Conservation (phyloP, 2,888 invertebrate species). For the Acrobasis repandana region DNA sequence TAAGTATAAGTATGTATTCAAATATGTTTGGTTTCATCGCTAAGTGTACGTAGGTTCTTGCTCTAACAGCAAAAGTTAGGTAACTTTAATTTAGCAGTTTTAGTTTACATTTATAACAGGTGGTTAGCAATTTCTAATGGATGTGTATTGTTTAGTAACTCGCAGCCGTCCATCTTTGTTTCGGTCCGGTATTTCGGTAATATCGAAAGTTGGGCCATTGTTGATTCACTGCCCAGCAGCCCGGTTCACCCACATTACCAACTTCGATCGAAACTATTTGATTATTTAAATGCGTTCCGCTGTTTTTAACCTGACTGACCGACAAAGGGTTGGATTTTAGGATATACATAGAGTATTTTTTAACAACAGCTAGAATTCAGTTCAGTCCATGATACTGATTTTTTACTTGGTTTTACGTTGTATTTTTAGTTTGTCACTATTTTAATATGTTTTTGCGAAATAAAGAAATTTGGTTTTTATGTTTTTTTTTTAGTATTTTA, state of each 20-base stretch:
- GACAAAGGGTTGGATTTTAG: no score
- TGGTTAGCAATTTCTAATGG: slow-evolving; percentile 39
- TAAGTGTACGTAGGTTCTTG: no score
- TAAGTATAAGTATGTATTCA: no score
- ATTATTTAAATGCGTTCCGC: slow-evolving; percentile 17
- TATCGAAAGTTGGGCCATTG: slow-evolving; percentile 39
- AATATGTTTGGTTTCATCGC: no score
- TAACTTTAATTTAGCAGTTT: neutral
- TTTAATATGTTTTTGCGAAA: no score
- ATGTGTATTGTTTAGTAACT: slow-evolving; percentile 38
- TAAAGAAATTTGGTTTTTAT: no score
- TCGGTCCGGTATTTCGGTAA: slow-evolving; percentile 37
- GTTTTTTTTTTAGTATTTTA: no score
- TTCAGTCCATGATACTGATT: no score
- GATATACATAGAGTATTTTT: no score
- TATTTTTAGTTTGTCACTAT: no score
- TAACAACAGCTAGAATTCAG: no score
- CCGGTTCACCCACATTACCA: slow-evolving; percentile 12
- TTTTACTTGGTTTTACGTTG: no score
- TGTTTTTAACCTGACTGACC: neutral
- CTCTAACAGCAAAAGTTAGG: neutral
- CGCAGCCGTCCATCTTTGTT: slow-evolving; percentile 39
- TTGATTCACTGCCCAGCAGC: slow-evolving; percentile 16
- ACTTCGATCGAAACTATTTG: slow-evolving; percentile 19
- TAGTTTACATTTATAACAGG: slow-evolving; percentile 16